Percentiles rank a stretch among this genome's conserved stretches.
phyloP scores from a whole-genome alignment of 1,140 invertebrate species.

The Thaumatotibia leucotreta region DNA sequence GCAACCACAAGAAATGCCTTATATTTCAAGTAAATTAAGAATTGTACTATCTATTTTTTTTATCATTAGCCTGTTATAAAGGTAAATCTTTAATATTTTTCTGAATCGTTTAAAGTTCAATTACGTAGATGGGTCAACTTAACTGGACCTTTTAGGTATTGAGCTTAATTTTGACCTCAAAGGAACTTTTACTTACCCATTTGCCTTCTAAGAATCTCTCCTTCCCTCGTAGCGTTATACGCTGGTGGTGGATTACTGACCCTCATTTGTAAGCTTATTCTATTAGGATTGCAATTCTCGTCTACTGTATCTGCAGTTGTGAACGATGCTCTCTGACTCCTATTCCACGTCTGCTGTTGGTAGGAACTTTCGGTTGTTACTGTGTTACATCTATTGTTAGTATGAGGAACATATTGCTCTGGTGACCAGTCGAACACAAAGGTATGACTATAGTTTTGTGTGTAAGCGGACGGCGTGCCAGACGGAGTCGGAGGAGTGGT shows the following conservation, averaged over 20 bases:
- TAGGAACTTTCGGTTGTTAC: conserved; percentile 73
- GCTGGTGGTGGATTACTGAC: conserved; percentile 61
- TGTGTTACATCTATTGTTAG: conserved; percentile 74
- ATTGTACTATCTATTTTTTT: too few species aligned
- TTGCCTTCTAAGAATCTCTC: conserved; percentile 61
- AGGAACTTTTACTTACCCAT: conserved; percentile 48
- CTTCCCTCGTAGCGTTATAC: conserved; percentile 52
- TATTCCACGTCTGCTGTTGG: conserved; percentile 68
- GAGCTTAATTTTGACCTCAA: neutral
- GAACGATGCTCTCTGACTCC: conserved; percentile 58
- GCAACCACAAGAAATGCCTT: too few species aligned
- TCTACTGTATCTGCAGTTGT: conserved; percentile 51
- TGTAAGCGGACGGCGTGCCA: conserved; percentile 80
- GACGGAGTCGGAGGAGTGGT: conserved; percentile 89
- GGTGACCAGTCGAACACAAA: conserved; percentile 87
- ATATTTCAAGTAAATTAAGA: too few species aligned
- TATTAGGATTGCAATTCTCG: conserved; percentile 71
- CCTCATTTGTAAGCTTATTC: conserved; percentile 66
- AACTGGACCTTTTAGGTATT: too few species aligned
- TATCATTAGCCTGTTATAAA: too few species aligned
- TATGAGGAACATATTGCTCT: conserved; percentile 83
- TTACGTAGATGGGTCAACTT: too few species aligned
- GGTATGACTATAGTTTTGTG: conserved; percentile 75
- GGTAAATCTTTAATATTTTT: too few species aligned
- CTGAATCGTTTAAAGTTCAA: too few species aligned